Evolutionary conservation across 2,113 vertebrate species (phyloP), one percentile per base, ranked within the genome.

Genomic region (Istiophorus platypterus): DNA sequence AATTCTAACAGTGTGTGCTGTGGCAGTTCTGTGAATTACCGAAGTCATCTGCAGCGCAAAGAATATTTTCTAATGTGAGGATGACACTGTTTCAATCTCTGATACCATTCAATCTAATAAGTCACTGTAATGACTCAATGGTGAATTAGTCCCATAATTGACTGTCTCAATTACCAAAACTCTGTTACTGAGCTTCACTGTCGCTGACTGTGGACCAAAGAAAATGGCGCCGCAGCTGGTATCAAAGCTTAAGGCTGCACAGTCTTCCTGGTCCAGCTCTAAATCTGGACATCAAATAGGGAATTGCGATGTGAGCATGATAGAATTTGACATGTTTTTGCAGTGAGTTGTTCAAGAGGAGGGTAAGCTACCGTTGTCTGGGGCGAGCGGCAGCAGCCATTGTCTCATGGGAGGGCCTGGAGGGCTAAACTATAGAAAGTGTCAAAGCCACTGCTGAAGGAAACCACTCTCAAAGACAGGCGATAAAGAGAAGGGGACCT

Each of bases 111-210:
- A 47, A 59, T 86, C 73, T 74, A 80, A 86, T 90, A 90, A 82
- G 22, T 88, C 83, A 72, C 45, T 66, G 63, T 82, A 84, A 89
- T 85, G 80, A 85, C 82, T 82, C 7, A 31, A 73, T 68, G 85
- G 72, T 20, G 80, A 85, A 92, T 92, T 90, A 90, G 81, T 54
- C 63, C 52, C n/a, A 74, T 79, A 81, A 88, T 87, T 83, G 56
- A 71, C 70, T 49, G 29, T 61, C 49, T 82, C 57, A 85, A 90
- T 82, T 18, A 69, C 20, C 41, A 57, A 77, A 83, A 47, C 54
- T 64, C 37, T 27, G 52, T 65, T 10, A 8, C 64, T 52, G 63
- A 78, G 72, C 42, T 37, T 51, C 11, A 7, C 29, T 76, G 18
- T 59, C 37, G 29, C 47, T 7, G 49, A 69, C 62, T 58, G 52